A percentile compares a stretch with the other conserved stretches of the same genome.
Evolutionary conservation across 2,797 vertebrate species (phyloP).

Genomic region (Avahi laniger): DNA sequence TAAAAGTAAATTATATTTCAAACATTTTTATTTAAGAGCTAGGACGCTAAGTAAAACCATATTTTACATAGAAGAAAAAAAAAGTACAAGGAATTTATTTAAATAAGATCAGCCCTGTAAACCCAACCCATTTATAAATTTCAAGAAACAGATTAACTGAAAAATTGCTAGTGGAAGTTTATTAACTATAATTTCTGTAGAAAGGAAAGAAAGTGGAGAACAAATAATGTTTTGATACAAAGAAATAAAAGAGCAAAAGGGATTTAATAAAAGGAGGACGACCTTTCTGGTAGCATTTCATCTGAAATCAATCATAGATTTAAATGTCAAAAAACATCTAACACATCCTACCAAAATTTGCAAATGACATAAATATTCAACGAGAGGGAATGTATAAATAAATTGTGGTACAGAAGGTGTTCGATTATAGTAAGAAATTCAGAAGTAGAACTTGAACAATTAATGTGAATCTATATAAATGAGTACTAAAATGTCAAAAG

Average conservation of each 20-base stretch:
- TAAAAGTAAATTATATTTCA: slow-evolving; percentile 64
- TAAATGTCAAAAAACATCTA: not conserved
- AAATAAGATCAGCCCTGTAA: slow-evolving; percentile 40
- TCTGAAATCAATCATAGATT: not conserved
- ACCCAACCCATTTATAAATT: not conserved
- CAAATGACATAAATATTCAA: not conserved
- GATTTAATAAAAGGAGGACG: not conserved
- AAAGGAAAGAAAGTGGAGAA: not conserved
- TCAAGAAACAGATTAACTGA: slow-evolving; percentile 21
- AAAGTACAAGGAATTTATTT: slow-evolving; percentile 25
- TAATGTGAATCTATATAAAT: not conserved
- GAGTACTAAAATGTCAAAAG: not conserved
- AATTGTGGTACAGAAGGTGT: not conserved
- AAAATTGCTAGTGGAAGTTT: slow-evolving; percentile 2
- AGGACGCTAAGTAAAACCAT: slow-evolving; percentile 57
- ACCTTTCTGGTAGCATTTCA: not conserved
- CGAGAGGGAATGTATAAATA: not conserved
- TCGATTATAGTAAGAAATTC: not conserved
- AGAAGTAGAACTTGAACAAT: not conserved
- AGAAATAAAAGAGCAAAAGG: not conserved
- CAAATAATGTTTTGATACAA: not conserved
- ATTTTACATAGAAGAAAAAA: slow-evolving; percentile 40
- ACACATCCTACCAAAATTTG: not conserved
- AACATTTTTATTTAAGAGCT: slow-evolving; percentile 53
- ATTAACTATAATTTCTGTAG: not conserved